phyloP scores from a whole-genome alignment of 2,113 vertebrate species.

The Sarotherodon lohbergeri region DNA sequence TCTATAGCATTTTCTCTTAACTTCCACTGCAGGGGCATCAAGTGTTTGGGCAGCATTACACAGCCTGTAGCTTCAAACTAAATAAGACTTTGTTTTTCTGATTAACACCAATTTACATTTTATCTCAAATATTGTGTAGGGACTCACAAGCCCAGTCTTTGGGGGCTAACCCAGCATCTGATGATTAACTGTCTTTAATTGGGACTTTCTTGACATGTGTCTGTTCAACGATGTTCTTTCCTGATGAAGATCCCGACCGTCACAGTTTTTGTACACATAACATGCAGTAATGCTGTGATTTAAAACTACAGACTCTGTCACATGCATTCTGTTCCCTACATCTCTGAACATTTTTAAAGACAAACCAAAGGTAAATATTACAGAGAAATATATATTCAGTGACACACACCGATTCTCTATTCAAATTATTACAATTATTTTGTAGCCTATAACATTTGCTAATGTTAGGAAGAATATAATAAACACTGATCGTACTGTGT shows the following conservation, averaged over 20 bases:
- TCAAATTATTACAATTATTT: neutral
- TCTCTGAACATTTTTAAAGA: neutral
- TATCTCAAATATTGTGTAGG: neutral
- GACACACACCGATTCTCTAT: neutral
- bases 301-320: neutral
- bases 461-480: neutral
- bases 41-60: neutral
- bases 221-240: neutral
- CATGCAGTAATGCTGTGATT: neutral
- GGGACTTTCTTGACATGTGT: neutral
- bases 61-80: constrained; percentile 4
- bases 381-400: neutral
- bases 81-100: constrained; percentile 3
- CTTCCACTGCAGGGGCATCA: neutral
- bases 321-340: neutral
- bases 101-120: constrained; percentile 29
- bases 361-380: neutral
- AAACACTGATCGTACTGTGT: neutral
- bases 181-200: neutral
- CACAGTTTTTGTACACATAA: neutral
- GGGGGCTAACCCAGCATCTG: constrained; percentile 12
- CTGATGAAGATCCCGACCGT: neutral
- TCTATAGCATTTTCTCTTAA: neutral
- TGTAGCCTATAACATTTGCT: neutral
- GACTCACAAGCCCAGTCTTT: constrained; percentile 20